Conservation (phyloP, 1,140 invertebrate genomes). For the Papilio machaon region DNA sequence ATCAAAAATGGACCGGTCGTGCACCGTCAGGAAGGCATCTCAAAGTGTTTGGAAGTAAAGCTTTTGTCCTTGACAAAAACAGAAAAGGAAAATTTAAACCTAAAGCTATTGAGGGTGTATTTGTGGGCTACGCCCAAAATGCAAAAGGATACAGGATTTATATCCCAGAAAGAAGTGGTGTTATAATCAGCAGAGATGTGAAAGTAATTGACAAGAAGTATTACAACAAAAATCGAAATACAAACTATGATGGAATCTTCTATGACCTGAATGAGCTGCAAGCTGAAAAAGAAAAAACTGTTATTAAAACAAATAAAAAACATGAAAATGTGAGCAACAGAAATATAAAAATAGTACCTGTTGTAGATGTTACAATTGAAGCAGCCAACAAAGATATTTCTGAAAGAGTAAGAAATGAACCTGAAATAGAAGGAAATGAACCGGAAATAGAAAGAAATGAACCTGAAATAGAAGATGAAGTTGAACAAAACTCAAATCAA, state of each 20-base stretch:
- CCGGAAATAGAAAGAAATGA: too few relatives aligned
- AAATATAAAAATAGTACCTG: not conserved
- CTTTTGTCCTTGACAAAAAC: not conserved
- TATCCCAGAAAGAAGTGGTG: not conserved
- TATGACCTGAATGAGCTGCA: not conserved
- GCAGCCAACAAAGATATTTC: too few relatives aligned
- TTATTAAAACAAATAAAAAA: constrained; percentile 1
- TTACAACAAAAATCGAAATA: too few relatives aligned
- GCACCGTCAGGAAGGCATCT: not conserved
- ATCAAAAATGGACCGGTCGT: not conserved
- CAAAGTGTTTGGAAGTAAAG: not conserved
- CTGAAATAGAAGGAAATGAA: too few relatives aligned
- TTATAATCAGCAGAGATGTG: not conserved
- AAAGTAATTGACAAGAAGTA: not conserved
- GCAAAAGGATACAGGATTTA: not conserved
- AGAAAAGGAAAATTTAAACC: too few relatives aligned
- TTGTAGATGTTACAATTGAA: too few relatives aligned
- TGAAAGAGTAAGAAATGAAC: too few relatives aligned
- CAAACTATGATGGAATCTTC: not conserved
- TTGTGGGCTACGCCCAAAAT: too few relatives aligned
- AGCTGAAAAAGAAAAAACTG: constrained; percentile 5
- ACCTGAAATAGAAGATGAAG: too few relatives aligned
- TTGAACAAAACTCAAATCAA: too few relatives aligned
- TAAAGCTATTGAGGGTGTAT: too few relatives aligned
- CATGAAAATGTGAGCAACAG: not conserved